Conservation (phyloP, 2,113 vertebrate genomes). For the Murina feae region DNA sequence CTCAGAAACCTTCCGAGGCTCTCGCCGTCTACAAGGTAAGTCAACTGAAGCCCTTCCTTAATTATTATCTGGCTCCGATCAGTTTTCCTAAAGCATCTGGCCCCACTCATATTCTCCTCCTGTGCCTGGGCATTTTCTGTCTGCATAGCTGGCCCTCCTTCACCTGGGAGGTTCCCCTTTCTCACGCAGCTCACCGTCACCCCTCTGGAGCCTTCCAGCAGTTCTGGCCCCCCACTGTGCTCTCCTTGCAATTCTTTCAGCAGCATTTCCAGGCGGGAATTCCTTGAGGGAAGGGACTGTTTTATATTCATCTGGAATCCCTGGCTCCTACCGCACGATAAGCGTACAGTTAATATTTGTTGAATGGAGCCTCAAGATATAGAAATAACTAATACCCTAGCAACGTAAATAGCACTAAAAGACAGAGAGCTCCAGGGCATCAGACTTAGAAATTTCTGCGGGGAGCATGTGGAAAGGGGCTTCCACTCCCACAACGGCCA, state of each 20-base stretch:
- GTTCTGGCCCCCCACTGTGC: fast-evolving
- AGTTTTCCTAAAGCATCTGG: not conserved
- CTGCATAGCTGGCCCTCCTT: not conserved
- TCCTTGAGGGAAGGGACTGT: not conserved
- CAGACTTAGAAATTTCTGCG: not conserved
- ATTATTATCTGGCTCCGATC: not conserved
- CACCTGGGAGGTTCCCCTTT: not conserved
- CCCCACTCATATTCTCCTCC: not conserved
- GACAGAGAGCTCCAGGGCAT: not conserved
- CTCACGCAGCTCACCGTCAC: not conserved
- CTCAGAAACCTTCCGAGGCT: not conserved
- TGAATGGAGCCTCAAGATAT: not conserved
- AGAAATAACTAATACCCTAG: not conserved
- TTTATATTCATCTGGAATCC: not conserved
- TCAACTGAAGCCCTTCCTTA: not conserved
- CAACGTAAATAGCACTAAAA: not conserved
- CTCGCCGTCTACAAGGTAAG: not conserved
- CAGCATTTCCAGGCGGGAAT: not conserved
- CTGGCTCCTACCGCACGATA: not conserved
- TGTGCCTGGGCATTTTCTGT: not conserved
- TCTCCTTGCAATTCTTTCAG: not conserved
- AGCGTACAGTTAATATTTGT: not conserved
- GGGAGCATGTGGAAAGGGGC: not conserved
- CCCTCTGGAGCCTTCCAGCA: not conserved
- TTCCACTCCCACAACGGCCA: not conserved